A percentile compares a stretch with the other conserved stretches of the same genome.
Evolutionary conservation across 2,888 invertebrate genomes (phyloP).

Genomic region (Xestia rhomboidea): DNA sequence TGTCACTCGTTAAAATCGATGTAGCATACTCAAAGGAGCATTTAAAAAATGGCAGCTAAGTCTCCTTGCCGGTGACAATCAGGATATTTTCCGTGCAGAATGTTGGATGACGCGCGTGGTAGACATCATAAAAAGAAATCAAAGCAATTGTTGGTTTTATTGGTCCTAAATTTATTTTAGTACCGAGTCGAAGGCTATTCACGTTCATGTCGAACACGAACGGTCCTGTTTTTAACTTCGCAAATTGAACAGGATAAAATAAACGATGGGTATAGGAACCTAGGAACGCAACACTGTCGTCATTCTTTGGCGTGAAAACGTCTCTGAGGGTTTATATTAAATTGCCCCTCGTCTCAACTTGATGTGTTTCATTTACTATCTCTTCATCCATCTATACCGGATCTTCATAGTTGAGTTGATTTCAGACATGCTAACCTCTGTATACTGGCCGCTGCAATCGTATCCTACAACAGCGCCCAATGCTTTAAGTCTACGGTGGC

Average conservation of each 20-base stretch:
- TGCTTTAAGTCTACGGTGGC: not conserved
- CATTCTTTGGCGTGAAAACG: not conserved
- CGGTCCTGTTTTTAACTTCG: conserved; percentile 35
- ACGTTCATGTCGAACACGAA: conserved; percentile 54
- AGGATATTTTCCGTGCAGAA: conserved; percentile 50
- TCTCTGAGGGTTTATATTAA: not conserved
- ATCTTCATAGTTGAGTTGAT: not conserved
- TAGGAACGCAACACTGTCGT: not conserved
- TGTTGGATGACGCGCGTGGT: conserved; percentile 74
- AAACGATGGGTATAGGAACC: not conserved
- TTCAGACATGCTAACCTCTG: not conserved
- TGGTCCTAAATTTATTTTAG: conserved; percentile 82
- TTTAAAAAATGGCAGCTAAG: conserved; percentile 19
- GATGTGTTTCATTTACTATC: not conserved
- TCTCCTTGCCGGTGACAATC: conserved; percentile 34
- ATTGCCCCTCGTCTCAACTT: too few relatives aligned
- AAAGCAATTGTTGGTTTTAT: conserved; percentile 82
- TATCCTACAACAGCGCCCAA: not conserved
- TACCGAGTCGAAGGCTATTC: conserved; percentile 68
- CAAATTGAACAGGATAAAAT: conserved; percentile 51
- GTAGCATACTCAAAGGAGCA: conserved; percentile 23
- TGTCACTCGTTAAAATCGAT: conserved; percentile 50
- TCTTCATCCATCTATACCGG: not conserved
- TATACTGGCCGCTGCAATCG: not conserved
- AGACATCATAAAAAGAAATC: conserved; percentile 83